A percentile compares a stretch with the other conserved stretches of the same genome.
Evolutionary conservation across 1,140 invertebrate genomes (phyloP).

Genomic region (Drosophila elegans): DNA sequence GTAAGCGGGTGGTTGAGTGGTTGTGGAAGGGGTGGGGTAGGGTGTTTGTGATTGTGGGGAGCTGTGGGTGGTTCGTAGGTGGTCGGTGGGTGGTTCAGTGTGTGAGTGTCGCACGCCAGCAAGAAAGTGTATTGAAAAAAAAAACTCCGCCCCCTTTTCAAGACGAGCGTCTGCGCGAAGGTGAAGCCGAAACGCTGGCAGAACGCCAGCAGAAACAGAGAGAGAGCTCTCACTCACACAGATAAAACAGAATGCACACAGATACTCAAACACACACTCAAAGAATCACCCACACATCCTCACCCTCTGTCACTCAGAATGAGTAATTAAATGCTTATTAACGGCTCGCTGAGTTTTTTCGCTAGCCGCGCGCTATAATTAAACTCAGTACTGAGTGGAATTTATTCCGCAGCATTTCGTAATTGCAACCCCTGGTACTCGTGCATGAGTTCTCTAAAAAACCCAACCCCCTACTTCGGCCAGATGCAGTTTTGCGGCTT

Average conservation of each 20-base stretch:
- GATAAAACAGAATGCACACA: not conserved
- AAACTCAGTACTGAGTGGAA: conserved; percentile 69
- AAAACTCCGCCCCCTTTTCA: conserved; percentile 85
- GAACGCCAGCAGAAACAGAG: conserved; percentile 60
- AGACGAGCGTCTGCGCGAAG: conserved; percentile 82
- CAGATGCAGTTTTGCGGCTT: conserved; percentile 46
- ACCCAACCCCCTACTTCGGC: conserved; percentile 16
- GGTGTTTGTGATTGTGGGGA: not conserved
- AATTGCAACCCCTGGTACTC: conserved; percentile 41
- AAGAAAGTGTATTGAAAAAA: conserved; percentile 58
- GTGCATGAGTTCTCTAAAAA: conserved; percentile 9
- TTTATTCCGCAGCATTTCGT: conserved; percentile 14
- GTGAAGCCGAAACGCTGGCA: conserved; percentile 48
- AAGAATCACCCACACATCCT: conserved; percentile 3
- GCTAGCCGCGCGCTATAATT: conserved; percentile 77
- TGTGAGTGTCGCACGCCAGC: conserved; percentile 43
- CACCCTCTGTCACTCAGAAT: conserved; percentile 46
- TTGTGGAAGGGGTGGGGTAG: not conserved
- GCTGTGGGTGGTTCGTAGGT: not conserved
- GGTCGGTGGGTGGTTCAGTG: conserved; percentile 11
- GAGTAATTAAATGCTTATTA: conserved; percentile 84
- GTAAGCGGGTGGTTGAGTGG: conserved; percentile 33
- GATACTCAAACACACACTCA: conserved; percentile 10
- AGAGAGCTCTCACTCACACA: conserved; percentile 43
- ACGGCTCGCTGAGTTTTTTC: conserved; percentile 79